These are phyloP conservation scores for Endomychus coccineus DNA, from an alignment of 2,888 invertebrate genomes.

Conservation along the genomic window DNA sequence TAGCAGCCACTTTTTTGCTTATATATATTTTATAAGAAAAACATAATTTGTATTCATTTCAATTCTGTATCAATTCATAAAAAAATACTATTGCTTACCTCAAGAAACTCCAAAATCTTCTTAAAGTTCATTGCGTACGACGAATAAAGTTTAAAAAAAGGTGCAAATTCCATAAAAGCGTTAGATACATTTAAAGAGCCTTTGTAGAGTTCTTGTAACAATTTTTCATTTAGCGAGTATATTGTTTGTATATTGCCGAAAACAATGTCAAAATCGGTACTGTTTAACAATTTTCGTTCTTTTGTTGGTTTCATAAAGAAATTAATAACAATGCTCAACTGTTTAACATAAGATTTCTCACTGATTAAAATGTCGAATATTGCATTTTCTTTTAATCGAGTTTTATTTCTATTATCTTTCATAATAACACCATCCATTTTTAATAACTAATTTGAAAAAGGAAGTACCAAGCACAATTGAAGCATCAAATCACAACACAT, in stretches of 20 bases:
- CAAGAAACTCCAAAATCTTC: constrained; percentile 52
- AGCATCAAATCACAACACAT: too few relatives aligned
- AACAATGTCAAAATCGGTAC: constrained; percentile 47
- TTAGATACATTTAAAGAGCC: constrained; percentile 53
- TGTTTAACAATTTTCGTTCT: constrained; percentile 46
- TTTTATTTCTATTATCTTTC: too few relatives aligned
- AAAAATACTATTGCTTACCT: constrained; percentile 41
- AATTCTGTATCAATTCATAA: not conserved
- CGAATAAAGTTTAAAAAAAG: constrained; percentile 71
- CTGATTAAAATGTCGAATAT: constrained; percentile 62
- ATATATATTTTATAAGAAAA: too few relatives aligned
- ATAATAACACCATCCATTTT: too few relatives aligned
- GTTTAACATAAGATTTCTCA: constrained; percentile 61
- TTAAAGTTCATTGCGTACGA: constrained; percentile 70
- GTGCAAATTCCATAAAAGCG: constrained; percentile 64
- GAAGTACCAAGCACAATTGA: too few relatives aligned
- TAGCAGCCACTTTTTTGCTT: too few relatives aligned
- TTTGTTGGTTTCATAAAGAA: constrained; percentile 56
- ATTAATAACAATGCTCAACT: constrained; percentile 57
- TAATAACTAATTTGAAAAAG: too few relatives aligned
- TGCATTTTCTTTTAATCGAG: constrained; percentile 48
- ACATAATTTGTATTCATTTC: too few relatives aligned
- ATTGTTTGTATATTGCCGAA: constrained; percentile 60
- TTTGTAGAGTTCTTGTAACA: constrained; percentile 51
- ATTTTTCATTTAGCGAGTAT: constrained; percentile 55